Percentiles rank a stretch among this genome's conserved stretches.
Conservation (phyloP, 2,797 vertebrate genomes). For the Enteromius unitaeniatus region DNA sequence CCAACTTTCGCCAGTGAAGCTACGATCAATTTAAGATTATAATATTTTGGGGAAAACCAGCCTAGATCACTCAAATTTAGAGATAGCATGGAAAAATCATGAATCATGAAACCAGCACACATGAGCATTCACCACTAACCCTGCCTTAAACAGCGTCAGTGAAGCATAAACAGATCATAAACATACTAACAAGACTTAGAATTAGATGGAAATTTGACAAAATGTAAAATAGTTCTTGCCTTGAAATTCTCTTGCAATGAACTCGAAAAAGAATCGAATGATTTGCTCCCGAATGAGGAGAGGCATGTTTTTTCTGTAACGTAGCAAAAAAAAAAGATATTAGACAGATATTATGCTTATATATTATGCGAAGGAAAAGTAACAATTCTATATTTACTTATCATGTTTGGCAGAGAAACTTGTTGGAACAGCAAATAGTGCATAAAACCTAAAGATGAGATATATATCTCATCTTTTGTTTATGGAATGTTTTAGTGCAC, state of each 20-base stretch:
- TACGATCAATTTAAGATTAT: not conserved
- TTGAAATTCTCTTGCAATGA: too few species aligned
- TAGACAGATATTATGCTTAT: too few species aligned
- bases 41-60: not conserved
- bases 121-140: not conserved
- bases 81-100: too few species aligned
- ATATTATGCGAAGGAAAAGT: not conserved
- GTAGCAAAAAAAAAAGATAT: not conserved
- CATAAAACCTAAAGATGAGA: not conserved
- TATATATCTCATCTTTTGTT: not conserved
- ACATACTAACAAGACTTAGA: not conserved
- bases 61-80: not conserved
- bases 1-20: not conserved
- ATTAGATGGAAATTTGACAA: not conserved
- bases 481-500: not conserved
- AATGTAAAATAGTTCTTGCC: not conserved
- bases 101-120: not conserved
- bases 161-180: not conserved
- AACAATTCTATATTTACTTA: not conserved
- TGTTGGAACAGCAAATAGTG: not conserved
- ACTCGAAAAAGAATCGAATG: not conserved
- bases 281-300: not conserved
- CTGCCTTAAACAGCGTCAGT: not conserved
- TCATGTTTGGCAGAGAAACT: not conserved
- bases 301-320: not conserved